Evolutionary conservation across 2,888 invertebrate species (phyloP).

Genomic region (Junonia oenone): DNA sequence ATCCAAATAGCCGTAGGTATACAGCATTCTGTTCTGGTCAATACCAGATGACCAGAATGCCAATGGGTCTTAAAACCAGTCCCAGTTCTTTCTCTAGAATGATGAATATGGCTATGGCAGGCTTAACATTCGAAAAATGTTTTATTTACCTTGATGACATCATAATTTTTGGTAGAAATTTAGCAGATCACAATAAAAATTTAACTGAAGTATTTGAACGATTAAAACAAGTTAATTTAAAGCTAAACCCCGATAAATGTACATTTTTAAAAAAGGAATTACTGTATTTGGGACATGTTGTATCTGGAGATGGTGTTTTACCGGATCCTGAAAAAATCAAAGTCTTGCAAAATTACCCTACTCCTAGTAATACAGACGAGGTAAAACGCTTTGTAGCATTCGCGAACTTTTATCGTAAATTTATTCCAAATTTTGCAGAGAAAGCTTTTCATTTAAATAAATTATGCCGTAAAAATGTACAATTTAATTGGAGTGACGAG

Average conservation of each 20-base stretch:
- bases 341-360: not conserved
- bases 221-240: constrained; percentile 7
- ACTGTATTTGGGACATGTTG: not conserved
- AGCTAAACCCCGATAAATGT: constrained; percentile 8
- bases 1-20: constrained; percentile 2
- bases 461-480: no score
- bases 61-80: constrained; percentile 25
- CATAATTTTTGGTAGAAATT: not conserved
- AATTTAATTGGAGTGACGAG: no score
- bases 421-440: no score
- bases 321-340: constrained; percentile 4
- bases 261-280: not conserved
- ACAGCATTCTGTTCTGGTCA: constrained; percentile 20
- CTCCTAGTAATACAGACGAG: not conserved
- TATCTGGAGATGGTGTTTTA: not conserved
- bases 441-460: no score
- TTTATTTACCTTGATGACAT: constrained; percentile 18
- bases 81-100: constrained; percentile 17
- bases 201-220: constrained; percentile 19
- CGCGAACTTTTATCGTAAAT: not conserved
- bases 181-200: not conserved
- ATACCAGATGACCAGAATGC: constrained; percentile 20
- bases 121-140: constrained; percentile 15
- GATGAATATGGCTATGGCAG: constrained; percentile 20
- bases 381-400: constrained; percentile 3